Evolutionary conservation across 2,797 vertebrate genomes (phyloP).

Genomic region (Microctenopoma steveboyesi): DNA sequence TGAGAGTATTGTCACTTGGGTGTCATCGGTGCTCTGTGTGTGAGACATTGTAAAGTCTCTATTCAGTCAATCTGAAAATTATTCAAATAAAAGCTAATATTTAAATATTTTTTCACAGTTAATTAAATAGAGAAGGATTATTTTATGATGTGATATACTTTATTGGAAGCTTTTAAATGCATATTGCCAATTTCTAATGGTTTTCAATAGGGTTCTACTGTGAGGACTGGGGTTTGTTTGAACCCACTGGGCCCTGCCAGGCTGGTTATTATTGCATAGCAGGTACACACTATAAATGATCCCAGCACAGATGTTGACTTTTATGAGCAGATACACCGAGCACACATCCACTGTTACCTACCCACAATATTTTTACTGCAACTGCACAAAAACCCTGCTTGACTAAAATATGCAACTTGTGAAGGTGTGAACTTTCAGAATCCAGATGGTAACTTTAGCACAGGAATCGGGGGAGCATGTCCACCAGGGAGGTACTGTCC

Average conservation of each 20-base stretch:
- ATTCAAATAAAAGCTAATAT: constrained; percentile 14
- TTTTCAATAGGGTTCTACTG: constrained; percentile 85
- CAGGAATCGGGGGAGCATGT: constrained; percentile 88
- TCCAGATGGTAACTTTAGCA: constrained; percentile 83
- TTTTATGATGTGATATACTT: too few relatives aligned
- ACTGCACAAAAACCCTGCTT: not conserved
- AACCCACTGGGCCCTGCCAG: constrained; percentile 86
- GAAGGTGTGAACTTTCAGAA: constrained; percentile 89
- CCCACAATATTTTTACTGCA: not conserved
- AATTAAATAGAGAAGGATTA: not conserved
- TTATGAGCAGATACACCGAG: not conserved
- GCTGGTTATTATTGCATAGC: constrained; percentile 88
- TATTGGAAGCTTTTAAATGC: too few relatives aligned
- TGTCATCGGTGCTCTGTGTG: constrained; percentile 12
- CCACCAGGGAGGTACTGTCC: constrained; percentile 90
- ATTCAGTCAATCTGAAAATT: constrained; percentile 21
- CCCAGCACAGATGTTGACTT: not conserved
- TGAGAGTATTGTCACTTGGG: constrained; percentile 74
- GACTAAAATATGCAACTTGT: constrained; percentile 32
- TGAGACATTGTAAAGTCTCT: not conserved
- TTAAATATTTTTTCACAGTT: constrained; percentile 5
- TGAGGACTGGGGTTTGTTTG: constrained; percentile 87
- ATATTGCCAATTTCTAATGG: too few relatives aligned
- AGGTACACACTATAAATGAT: constrained; percentile 73
- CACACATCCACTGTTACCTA: not conserved